These are phyloP conservation scores for Chlorospingus flavigularis DNA, from an alignment of 2,797 vertebrate species.

Conservation along the genomic window DNA sequence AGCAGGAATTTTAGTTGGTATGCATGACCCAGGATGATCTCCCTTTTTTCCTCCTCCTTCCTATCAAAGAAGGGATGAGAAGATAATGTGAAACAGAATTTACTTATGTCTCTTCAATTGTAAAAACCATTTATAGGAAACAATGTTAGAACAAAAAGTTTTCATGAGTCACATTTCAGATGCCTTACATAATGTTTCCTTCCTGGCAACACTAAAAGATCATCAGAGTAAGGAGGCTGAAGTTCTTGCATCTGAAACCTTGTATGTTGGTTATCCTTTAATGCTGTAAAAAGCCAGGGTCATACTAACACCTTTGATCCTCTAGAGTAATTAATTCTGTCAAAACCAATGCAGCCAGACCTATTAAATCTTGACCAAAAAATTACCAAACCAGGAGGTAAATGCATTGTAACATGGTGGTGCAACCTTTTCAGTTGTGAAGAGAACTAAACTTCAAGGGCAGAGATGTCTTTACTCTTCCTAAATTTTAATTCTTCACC, in stretches of 20 bases:
- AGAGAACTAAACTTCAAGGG: neutral
- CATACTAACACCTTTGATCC: neutral
- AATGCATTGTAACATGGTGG: neutral
- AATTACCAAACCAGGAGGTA: neutral
- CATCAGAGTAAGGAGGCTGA: neutral
- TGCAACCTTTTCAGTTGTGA: neutral
- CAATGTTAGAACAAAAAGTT: neutral
- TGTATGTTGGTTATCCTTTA: neutral
- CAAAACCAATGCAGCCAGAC: neutral
- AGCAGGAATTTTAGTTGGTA: neutral
- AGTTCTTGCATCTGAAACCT: neutral
- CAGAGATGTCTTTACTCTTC: neutral
- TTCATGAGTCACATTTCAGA: neutral
- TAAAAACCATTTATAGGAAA: neutral
- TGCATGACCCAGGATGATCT: neutral
- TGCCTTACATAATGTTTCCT: neutral
- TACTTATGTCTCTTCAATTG: neutral
- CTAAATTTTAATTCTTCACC: neutral
- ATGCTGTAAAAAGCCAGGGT: neutral
- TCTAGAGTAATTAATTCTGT: neutral
- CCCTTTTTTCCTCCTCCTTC: neutral
- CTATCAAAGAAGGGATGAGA: neutral
- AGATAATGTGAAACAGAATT: neutral
- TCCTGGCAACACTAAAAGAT: neutral
- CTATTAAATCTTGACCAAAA: neutral